Conservation (phyloP, 2,797 vertebrate genomes). For the Galaxias olidus region DNA sequence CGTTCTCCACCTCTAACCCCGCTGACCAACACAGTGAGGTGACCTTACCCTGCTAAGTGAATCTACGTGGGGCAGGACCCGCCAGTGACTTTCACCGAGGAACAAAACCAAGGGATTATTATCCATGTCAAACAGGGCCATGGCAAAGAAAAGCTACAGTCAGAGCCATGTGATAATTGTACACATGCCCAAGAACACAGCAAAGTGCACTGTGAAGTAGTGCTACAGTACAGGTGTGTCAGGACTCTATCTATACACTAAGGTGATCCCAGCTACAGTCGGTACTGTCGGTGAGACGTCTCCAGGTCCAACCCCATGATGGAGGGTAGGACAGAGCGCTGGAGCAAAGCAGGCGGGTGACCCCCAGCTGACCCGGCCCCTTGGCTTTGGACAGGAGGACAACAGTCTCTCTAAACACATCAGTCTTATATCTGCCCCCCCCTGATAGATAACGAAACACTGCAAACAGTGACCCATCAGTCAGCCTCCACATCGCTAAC, state of each 20-base stretch:
- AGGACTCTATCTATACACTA: conserved; percentile 6
- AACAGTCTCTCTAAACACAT: conserved; percentile 50
- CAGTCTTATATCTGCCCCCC: conserved; percentile 12
- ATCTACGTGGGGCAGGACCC: conserved; percentile 3
- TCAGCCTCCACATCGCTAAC: conserved; percentile 64
- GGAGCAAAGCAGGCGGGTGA: conserved; percentile 44
- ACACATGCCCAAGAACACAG: too few relatives aligned
- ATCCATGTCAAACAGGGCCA: background rate
- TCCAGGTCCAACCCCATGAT: conserved; percentile 35
- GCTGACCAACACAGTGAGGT: conserved; percentile 30
- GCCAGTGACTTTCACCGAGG: conserved; percentile 23
- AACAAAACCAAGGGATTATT: conserved; percentile 14
- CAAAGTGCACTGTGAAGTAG: too few relatives aligned
- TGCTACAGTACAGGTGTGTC: background rate
- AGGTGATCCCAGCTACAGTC: conserved; percentile 38
- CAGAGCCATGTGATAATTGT: background rate
- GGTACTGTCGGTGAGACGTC: conserved; percentile 36
- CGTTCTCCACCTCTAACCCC: conserved; percentile 36
- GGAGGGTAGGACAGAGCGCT: background rate
- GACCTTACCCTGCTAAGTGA: conserved; percentile 37
- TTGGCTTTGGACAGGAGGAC: conserved; percentile 42
- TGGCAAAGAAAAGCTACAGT: background rate
- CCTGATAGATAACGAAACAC: conserved; percentile 71
- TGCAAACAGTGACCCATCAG: conserved; percentile 67
- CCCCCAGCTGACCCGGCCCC: conserved; percentile 65